Conservation (phyloP, 2,888 invertebrate species). For the Mantis religiosa region DNA sequence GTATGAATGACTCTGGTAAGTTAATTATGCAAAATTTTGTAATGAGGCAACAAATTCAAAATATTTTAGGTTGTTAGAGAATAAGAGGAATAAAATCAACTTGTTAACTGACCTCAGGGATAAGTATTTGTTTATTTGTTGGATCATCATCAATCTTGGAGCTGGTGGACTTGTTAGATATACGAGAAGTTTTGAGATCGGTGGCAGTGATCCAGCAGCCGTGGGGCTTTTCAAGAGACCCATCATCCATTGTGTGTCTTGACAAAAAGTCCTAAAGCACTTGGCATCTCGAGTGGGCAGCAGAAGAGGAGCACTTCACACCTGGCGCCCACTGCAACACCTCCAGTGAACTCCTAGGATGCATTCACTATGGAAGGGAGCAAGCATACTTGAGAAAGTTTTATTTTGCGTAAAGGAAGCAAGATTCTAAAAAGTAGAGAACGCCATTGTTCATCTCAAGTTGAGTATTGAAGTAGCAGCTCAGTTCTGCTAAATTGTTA, state of each 20-base stretch:
- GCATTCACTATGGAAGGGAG: neutral
- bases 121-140: too few relatives aligned
- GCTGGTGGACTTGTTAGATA: neutral
- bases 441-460: neutral
- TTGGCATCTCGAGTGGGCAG: neutral
- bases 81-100: too few relatives aligned
- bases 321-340: neutral
- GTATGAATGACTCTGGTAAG: too few relatives aligned
- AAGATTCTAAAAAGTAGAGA: neutral
- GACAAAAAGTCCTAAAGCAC: neutral
- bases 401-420: neutral
- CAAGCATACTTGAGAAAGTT: neutral
- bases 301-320: neutral
- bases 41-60: too few relatives aligned
- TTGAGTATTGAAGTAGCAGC: neutral
- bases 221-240: neutral
- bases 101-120: too few relatives aligned
- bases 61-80: too few relatives aligned
- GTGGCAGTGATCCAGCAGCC: neutral
- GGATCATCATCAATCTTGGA: neutral
- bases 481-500: neutral
- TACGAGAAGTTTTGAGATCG: neutral
- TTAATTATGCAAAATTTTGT: too few relatives aligned
- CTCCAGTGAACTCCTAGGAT: neutral
- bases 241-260: neutral